These are phyloP conservation scores for Bryconaethiops microstoma DNA, from an alignment of 2,797 vertebrate species.

Conservation along the genomic window DNA sequence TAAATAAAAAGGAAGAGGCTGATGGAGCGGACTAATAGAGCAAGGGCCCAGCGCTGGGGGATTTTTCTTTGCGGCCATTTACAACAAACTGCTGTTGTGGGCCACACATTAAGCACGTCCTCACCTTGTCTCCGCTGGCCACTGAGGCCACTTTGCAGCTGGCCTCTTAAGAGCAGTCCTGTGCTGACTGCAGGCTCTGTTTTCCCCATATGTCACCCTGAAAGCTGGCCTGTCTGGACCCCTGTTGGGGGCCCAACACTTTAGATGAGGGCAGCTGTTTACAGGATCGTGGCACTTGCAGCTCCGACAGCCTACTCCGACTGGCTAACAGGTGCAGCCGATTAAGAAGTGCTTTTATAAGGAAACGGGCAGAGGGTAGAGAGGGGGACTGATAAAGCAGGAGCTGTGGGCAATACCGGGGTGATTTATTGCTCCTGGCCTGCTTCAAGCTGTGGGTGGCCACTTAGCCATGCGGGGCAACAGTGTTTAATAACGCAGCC, in stretches of 20 bases:
- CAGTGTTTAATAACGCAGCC: slow-evolving; percentile 46
- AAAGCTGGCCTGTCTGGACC: slow-evolving; percentile 52
- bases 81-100: slow-evolving; percentile 64
- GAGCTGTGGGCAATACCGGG: slow-evolving; percentile 58
- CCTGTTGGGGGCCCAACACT: not conserved
- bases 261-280: not conserved
- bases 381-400: slow-evolving; percentile 68
- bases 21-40: slow-evolving; percentile 51
- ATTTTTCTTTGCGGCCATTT: slow-evolving; percentile 67
- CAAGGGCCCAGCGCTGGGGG: slow-evolving; percentile 61
- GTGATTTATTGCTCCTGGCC: slow-evolving; percentile 68
- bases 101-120: slow-evolving; percentile 66
- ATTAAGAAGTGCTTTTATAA: slow-evolving; percentile 74
- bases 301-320: slow-evolving; percentile 38
- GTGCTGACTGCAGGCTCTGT: slow-evolving; percentile 24
- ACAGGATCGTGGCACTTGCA: slow-evolving; percentile 20
- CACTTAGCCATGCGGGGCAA: slow-evolving; percentile 8
- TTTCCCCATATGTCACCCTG: slow-evolving; percentile 55
- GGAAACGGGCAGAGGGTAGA: slow-evolving; percentile 44
- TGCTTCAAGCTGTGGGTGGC: slow-evolving; percentile 26
- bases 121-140: slow-evolving; percentile 15
- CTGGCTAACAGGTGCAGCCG: slow-evolving; percentile 66
- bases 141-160: slow-evolving; percentile 57
- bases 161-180: slow-evolving; percentile 18
- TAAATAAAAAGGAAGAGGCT: slow-evolving; percentile 50